Evolutionary conservation across 2,797 vertebrate genomes (phyloP), one percentile per base, ranked within the genome.

Genomic region (Streptopelia turtur): DNA sequence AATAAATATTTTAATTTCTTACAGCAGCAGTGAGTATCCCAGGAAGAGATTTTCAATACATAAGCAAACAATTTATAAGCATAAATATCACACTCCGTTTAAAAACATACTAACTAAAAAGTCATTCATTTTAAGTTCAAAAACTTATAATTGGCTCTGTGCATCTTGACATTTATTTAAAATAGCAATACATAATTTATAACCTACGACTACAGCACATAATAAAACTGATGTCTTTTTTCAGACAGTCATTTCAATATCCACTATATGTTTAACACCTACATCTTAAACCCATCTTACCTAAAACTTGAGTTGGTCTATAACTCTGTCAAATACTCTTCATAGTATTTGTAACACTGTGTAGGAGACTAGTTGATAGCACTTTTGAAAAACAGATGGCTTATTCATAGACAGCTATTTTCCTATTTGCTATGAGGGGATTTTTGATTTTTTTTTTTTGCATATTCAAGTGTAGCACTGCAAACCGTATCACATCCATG

Each of bases 1-100:
- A 91, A 56, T 60, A 84, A 72, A 39, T 79, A 87, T 87, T 93
- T 90, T 71, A 50, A 59, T 59, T 89, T 93, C 90, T 92, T 47
- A 50, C 52, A 59, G 25, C 24, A 74, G 56, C 17, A 82, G 21
- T 24, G 4, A 2, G 23, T 89, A 28, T 92, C 33, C 6, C 9
- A 63, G 59, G 56, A 91, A 77, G 39, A 89, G 12, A 56, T 76
- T 92, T 95, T 84, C 35, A 90, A 47, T 66, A 28, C 14, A 74
- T 71, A 89, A 91, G n/a, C 30, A 74, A 85, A 60, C 10, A 49
- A 28, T 86, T 90, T 79, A 25, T 70, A 68, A 93, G 74, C 56
- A 64, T 70, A 72, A 84, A 60, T 89, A 79, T 39, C 39, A 56
- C 24, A 80, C 39, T 77, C 33, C 21, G 60, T 5, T 90, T 80